Conservation (phyloP, 2,797 vertebrate species). For the Heterohyrax brucei region DNA sequence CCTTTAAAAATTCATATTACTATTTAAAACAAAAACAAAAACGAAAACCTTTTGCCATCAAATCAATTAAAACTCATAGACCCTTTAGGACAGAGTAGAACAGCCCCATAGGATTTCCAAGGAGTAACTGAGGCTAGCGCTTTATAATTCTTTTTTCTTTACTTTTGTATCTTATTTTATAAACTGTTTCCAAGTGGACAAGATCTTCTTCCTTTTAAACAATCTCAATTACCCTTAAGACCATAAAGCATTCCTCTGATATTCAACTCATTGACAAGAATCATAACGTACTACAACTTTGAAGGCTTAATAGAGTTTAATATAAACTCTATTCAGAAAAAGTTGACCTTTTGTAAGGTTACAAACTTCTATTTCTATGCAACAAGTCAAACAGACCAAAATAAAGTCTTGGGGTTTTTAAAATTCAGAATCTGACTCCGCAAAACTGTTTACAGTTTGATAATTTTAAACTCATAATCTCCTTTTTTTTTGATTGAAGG, state of each 20-base stretch:
- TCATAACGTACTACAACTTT: not conserved
- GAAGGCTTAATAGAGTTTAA: slow-evolving; percentile 36
- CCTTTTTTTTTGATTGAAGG: slow-evolving; percentile 38
- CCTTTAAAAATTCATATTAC: slow-evolving; percentile 48
- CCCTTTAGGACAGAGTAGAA: too few relatives aligned
- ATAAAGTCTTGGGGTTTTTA: slow-evolving; percentile 10
- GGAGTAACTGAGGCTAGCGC: too few relatives aligned
- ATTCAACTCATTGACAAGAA: slow-evolving; percentile 27
- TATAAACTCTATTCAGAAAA: slow-evolving; percentile 64
- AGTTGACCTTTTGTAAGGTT: slow-evolving; percentile 27
- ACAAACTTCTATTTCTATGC: slow-evolving; percentile 41
- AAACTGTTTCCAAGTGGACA: slow-evolving; percentile 37
- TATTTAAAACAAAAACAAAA: too few relatives aligned
- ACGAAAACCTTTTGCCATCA: too few relatives aligned
- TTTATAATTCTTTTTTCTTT: slow-evolving; percentile 43
- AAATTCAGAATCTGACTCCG: slow-evolving; percentile 66
- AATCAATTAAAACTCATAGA: too few relatives aligned
- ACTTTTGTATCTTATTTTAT: slow-evolving; percentile 29
- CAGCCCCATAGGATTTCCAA: too few relatives aligned
- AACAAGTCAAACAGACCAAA: slow-evolving; percentile 59
- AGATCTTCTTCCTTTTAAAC: slow-evolving; percentile 28
- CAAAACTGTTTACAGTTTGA: slow-evolving; percentile 46
- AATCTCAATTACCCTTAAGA: slow-evolving; percentile 13
- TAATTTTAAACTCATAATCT: slow-evolving; percentile 55
- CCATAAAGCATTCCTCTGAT: not conserved